Conservation (phyloP, 2,888 invertebrate genomes). For the Cephus rjabovi region DNA sequence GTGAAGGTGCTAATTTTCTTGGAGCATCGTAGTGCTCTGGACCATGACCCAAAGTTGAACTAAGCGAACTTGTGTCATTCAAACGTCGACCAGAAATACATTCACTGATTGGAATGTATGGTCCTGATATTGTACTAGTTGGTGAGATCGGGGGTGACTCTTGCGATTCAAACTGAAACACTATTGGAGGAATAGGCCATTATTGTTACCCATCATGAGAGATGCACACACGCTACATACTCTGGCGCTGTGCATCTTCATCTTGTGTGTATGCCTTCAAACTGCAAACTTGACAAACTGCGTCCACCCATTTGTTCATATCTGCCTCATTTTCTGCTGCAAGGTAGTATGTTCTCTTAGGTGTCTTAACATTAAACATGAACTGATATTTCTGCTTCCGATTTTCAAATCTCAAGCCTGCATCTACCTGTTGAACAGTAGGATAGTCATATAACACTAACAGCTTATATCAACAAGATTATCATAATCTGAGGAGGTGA, state of each 20-base stretch:
- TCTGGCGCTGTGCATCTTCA: conserved; percentile 65
- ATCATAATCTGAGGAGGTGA: background rate
- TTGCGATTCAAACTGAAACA: conserved; percentile 61
- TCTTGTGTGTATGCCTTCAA: conserved; percentile 79
- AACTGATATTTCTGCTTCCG: conserved; percentile 83
- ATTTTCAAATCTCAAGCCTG: conserved; percentile 86
- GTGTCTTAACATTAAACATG: conserved; percentile 91
- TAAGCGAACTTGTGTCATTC: conserved; percentile 61
- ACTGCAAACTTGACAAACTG: conserved; percentile 92
- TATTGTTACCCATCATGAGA: background rate
- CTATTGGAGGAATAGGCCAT: conserved; percentile 31
- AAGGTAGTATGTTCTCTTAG: conserved; percentile 89
- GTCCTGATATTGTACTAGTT: conserved; percentile 76
- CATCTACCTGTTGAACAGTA: conserved; percentile 76
- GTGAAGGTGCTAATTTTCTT: conserved; percentile 57
- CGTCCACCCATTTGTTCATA: conserved; percentile 96
- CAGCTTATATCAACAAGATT: background rate
- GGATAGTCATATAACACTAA: background rate
- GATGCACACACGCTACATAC: conserved; percentile 38
- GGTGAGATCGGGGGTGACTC: conserved; percentile 76
- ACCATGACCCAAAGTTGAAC: conserved; percentile 51
- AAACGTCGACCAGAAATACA: conserved; percentile 85
- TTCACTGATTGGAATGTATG: conserved; percentile 93
- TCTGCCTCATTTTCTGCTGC: conserved; percentile 92
- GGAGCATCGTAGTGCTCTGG: conserved; percentile 59